Evolutionary conservation across 2,888 invertebrate genomes (phyloP).

Genomic region (Trachelus iudaicus): DNA sequence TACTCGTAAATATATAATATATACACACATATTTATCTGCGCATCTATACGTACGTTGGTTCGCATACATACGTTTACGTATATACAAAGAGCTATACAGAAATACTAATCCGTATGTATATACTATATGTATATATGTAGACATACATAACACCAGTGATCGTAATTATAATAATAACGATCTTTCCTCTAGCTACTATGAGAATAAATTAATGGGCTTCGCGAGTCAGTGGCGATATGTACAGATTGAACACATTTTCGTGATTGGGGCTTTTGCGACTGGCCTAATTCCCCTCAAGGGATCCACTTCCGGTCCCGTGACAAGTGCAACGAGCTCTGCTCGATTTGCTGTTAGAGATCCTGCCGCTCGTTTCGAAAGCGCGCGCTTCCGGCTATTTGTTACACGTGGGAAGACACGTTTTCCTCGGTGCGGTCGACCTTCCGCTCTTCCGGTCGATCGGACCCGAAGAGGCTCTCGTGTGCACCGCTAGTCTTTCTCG

Average conservation of each 20-base stretch:
- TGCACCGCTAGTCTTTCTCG: not conserved
- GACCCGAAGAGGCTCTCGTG: not conserved
- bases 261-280: conserved; percentile 17
- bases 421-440: not conserved
- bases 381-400: not conserved
- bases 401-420: not conserved
- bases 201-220: conserved; percentile 44
- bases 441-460: not conserved
- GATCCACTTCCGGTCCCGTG: not conserved
- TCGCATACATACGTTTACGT: conserved; percentile 23
- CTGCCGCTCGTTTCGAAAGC: not conserved
- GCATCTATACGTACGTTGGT: conserved; percentile 54
- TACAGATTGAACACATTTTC: conserved; percentile 56
- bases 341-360: not conserved
- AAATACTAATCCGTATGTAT: conserved; percentile 26
- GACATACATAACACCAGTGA: conserved; percentile 1
- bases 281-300: conserved; percentile 1
- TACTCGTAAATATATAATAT: conserved; percentile 32
- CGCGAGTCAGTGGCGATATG: conserved; percentile 40
- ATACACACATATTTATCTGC: conserved; percentile 33
- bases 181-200: conserved; percentile 34
- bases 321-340: not conserved
- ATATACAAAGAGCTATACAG: conserved; percentile 15
- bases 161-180: conserved; percentile 8
- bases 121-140: conserved; percentile 1